phyloP scores from a whole-genome alignment of 2,797 vertebrate genomes.

The Discoglossus pictus region DNA sequence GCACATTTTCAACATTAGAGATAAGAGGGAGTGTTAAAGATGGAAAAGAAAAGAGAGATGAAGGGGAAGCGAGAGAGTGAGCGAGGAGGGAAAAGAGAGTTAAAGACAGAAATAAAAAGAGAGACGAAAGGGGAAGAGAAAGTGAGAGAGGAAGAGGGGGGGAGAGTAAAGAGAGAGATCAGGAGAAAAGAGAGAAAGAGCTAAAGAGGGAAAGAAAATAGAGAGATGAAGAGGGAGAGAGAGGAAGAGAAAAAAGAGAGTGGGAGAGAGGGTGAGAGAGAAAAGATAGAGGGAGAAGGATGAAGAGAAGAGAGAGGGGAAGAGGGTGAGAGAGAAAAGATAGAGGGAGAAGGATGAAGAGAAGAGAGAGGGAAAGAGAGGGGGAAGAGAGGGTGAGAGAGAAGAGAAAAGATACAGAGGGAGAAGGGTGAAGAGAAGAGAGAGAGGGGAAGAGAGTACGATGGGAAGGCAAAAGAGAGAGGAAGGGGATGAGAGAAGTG shows the following conservation, averaged over 20 bases:
- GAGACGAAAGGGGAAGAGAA: not conserved
- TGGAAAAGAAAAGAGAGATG: not conserved
- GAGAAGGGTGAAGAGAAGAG: not conserved
- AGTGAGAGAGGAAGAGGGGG: not conserved
- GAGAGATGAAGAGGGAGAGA: not conserved
- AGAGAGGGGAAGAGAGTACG: not conserved
- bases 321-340: not conserved
- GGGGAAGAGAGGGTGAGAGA: not conserved
- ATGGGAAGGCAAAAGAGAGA: no score
- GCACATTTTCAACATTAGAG: no score
- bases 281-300: not conserved
- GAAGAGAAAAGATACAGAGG: no score
- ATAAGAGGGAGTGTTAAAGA: not conserved
- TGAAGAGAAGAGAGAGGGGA: not conserved
- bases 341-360: not conserved
- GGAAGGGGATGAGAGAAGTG: no score
- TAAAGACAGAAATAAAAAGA: not conserved
- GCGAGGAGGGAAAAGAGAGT: not conserved
- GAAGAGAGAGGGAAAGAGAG: not conserved
- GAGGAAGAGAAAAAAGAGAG: no score
- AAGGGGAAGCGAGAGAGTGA: constrained; percentile 2
- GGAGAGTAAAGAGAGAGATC: not conserved
- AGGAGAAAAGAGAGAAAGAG: not conserved
- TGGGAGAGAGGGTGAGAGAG: not conserved
- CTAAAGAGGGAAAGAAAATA: constrained; percentile 11